Conservation (phyloP, 2,797 vertebrate species). For the Etheostoma perlongum region DNA sequence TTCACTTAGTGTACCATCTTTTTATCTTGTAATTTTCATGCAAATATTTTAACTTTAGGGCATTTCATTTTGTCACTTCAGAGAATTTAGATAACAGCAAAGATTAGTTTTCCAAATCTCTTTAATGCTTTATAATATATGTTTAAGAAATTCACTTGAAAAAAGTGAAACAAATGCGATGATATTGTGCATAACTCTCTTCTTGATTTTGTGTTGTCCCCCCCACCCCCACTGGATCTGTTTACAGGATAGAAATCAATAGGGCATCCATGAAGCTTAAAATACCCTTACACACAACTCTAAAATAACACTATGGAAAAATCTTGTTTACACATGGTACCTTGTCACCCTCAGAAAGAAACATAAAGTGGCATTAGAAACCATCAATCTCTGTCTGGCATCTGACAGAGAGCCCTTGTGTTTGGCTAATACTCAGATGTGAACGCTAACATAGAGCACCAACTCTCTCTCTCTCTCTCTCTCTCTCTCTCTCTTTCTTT, state of each 20-base stretch:
- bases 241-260: neutral
- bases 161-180: neutral
- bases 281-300: neutral
- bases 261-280: neutral
- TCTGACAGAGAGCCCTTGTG: slow-evolving; percentile 49
- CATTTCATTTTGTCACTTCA: slow-evolving; percentile 27
- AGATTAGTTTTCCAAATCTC: slow-evolving; percentile 11
- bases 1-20: neutral
- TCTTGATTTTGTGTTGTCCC: neutral
- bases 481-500: no score
- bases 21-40: neutral
- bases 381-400: slow-evolving; percentile 56
- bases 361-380: slow-evolving; percentile 53
- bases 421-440: slow-evolving; percentile 40
- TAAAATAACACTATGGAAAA: slow-evolving; percentile 33
- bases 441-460: slow-evolving; percentile 19
- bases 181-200: neutral
- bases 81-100: slow-evolving; percentile 35
- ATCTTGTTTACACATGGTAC: slow-evolving; percentile 22
- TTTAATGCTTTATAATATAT: neutral
- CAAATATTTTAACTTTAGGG: slow-evolving; percentile 14
- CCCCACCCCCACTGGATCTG: neutral
- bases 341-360: slow-evolving; percentile 39
- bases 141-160: neutral
- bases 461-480: neutral